Evolutionary conservation across 2,797 vertebrate genomes (phyloP), one percentile per base, ranked within the genome.

Genomic region (Eutrigla gurnardus): DNA sequence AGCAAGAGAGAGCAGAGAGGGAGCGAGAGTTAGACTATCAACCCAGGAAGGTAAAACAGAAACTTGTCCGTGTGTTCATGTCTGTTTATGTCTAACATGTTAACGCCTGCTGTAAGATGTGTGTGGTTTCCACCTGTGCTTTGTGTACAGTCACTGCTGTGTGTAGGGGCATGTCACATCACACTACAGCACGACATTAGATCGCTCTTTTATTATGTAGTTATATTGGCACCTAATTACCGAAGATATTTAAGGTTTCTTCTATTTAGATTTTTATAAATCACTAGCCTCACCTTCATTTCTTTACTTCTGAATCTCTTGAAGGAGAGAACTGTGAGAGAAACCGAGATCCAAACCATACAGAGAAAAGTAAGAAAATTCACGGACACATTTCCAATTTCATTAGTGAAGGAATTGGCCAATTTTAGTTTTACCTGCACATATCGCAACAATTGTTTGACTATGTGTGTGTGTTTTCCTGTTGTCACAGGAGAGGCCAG

Each of bases 1-100:
- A 94, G 92, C 93, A 95, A 89, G 94, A 94, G 88, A 91, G 91
- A 93, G 88, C 86, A 80, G 94, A 92, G 65, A 89, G 89, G 78
- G 93, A 93, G 73, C 86, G 79, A 57, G 93, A 94, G 80, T 83
- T 90, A 78, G 93, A 94, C 78, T 92, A 90, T 82, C 86, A 93
- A 67, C 93, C 91, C 50, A 92, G 88, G 78, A 94, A 95, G 94
- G 94, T 94, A 93, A 92, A 76, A 40, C 9, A 47, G 32, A 76
- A 58, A 14, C 64, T 1, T 66, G n/a, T 84, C 14, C 73, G 39
- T 81, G 15, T 79, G 42, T 64, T 70, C 25, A 40, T 75, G 57
- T 79, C 33, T 58, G 5, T 73, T 53, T 11, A 65, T 60, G 74
- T 78, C 65, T 43, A 37, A 64, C 50, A 58, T 75, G 52, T 75